Conservation (phyloP, 2,888 invertebrate species). For the Ectemnius lituratus region DNA sequence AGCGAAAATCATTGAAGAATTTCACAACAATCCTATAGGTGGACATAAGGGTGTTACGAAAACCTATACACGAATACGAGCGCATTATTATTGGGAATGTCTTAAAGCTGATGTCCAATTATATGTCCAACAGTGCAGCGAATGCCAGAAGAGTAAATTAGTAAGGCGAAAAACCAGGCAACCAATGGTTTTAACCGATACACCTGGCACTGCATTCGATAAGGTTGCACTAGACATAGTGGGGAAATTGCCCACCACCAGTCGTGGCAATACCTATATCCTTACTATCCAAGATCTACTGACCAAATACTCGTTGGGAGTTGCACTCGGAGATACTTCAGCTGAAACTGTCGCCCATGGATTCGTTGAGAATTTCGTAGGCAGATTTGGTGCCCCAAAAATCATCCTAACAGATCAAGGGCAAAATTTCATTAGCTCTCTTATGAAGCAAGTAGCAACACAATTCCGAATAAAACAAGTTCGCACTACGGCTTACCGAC, state of each 20-base stretch:
- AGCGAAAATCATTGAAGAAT: no score
- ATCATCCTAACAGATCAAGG: background rate
- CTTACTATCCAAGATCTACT: conserved; percentile 8
- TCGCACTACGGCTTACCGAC: no score
- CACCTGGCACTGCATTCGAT: background rate
- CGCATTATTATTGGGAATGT: background rate
- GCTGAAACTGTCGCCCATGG: background rate
- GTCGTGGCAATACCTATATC: background rate
- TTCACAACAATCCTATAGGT: background rate
- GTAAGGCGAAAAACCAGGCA: background rate
- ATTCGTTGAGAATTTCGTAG: background rate
- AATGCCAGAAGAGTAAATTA: conserved; percentile 1
- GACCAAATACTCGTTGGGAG: conserved; percentile 1
- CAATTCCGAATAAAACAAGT: background rate
- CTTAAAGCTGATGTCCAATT: background rate
- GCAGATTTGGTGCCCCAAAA: background rate
- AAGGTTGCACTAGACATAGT: conserved; percentile 1
- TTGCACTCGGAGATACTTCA: background rate
- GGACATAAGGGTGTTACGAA: background rate
- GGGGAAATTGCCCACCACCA: background rate
- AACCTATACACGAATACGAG: background rate
- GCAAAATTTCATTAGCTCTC: background rate
- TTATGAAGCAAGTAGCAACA: background rate
- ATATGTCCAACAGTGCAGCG: background rate
- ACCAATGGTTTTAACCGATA: conserved; percentile 7